Conservation (phyloP, 2,113 vertebrate species). For the Harpagus bidentatus region DNA sequence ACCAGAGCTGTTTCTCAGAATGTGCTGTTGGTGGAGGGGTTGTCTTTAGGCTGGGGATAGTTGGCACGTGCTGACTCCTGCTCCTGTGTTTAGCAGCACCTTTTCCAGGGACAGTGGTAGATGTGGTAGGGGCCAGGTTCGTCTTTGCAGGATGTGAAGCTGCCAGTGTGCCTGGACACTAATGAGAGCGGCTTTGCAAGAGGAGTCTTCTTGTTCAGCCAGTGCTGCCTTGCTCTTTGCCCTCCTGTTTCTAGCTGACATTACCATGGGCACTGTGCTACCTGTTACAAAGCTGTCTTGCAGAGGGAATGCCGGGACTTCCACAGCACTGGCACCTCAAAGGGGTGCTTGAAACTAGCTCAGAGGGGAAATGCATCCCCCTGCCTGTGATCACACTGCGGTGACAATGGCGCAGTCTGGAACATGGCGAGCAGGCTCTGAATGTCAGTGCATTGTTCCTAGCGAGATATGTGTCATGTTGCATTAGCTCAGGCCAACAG, state of each 20-base stretch:
- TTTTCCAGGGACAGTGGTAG: background rate
- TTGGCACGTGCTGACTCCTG: background rate
- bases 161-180: accelerated
- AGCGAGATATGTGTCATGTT: slow-evolving; percentile 20
- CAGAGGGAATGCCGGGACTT: background rate
- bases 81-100: background rate
- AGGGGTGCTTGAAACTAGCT: background rate
- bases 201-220: background rate
- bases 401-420: background rate
- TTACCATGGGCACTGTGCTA: background rate
- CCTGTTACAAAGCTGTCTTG: background rate
- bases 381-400: accelerated
- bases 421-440: slow-evolving; percentile 27
- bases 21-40: accelerated
- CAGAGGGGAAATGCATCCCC: background rate
- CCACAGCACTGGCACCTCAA: background rate
- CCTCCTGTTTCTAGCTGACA: background rate
- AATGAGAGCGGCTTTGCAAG: background rate
- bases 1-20: background rate
- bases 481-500: slow-evolving; percentile 44
- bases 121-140: background rate
- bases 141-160: background rate
- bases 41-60: background rate
- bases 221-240: background rate
- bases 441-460: slow-evolving; percentile 15